phyloP scores from a whole-genome alignment of 2,797 vertebrate genomes.

The Leuciscus waleckii region DNA sequence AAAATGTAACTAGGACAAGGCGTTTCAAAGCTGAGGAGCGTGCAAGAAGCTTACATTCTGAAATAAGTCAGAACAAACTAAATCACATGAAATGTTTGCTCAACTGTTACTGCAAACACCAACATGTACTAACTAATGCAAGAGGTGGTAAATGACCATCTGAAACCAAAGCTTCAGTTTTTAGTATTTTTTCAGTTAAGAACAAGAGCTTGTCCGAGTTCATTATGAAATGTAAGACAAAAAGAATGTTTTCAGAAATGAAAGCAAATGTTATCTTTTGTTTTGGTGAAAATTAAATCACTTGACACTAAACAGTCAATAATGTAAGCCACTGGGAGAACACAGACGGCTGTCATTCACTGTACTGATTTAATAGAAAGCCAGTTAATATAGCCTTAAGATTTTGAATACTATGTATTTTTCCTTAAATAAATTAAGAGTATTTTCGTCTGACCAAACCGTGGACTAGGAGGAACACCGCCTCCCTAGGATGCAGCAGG shows the following conservation, averaged over 20 bases:
- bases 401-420: background rate
- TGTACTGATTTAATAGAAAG: background rate
- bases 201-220: too few species aligned
- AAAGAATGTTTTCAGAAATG: background rate
- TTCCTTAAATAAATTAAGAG: background rate
- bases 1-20: background rate
- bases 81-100: constrained; percentile 11
- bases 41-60: background rate
- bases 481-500: background rate
- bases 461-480: background rate
- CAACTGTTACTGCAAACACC: background rate
- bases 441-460: background rate
- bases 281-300: background rate
- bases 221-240: background rate
- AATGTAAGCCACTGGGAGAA: background rate
- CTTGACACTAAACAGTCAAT: background rate
- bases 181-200: background rate
- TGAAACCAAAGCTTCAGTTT: background rate
- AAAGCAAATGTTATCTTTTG: background rate
- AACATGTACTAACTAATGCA: background rate
- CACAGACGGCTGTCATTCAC: background rate
- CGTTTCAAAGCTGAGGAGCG: constrained; percentile 2
- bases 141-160: background rate
- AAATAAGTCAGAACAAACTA: background rate
- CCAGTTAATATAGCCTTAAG: background rate